These are phyloP conservation scores for Mormoops blainvillei DNA, from an alignment of 2,113 vertebrate species.

Conservation along the genomic window DNA sequence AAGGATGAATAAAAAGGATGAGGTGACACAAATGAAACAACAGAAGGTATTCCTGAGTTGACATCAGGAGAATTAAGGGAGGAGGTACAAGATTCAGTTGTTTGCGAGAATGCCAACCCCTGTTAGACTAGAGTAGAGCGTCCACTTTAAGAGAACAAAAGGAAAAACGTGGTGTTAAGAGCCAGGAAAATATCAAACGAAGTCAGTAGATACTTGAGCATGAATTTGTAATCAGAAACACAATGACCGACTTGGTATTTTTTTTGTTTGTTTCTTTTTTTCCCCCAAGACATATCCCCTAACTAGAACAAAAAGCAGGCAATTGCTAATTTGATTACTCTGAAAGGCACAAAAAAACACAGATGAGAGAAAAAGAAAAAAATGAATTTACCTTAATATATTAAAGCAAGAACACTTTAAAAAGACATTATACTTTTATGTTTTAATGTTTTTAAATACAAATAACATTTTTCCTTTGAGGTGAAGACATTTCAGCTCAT, in stretches of 20 bases:
- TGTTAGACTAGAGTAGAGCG: not conserved
- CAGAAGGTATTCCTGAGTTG: not conserved
- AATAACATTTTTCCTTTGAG: not conserved
- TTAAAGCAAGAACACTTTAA: not conserved
- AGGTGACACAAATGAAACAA: not conserved
- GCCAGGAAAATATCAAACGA: not conserved
- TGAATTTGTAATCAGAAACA: not conserved
- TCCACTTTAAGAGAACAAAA: not conserved
- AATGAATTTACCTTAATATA: not conserved
- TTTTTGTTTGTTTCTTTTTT: no score
- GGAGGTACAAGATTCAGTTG: not conserved
- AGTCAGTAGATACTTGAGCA: not conserved
- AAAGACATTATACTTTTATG: not conserved
- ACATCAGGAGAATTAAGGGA: not conserved
- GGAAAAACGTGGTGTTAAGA: not conserved
- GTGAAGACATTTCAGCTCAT: not conserved
- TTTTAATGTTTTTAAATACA: not conserved
- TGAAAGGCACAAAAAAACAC: not conserved
- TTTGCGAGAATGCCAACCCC: not conserved
- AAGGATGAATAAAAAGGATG: not conserved
- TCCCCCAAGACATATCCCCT: fast-evolving
- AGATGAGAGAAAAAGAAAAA: not conserved
- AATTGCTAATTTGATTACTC: not conserved
- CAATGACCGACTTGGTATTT: not conserved
- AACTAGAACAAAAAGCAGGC: not conserved